phyloP scores from a whole-genome alignment of 1,140 invertebrate species.

The Brachionus plicatilis region DNA sequence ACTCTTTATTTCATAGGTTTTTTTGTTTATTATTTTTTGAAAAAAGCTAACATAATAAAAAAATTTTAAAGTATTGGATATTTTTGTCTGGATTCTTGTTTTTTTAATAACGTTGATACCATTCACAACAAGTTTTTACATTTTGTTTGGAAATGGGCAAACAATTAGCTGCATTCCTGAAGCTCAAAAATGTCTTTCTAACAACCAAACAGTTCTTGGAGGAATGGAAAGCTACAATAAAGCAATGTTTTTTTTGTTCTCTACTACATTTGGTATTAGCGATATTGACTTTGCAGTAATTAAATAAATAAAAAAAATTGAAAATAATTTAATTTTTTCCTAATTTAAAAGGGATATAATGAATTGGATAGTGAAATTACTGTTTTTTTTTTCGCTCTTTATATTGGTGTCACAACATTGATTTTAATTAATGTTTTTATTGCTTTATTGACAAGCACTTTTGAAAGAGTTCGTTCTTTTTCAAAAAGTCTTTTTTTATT shows the following conservation, averaged over 20 bases:
- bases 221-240: conserved; percentile 1
- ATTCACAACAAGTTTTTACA: background rate
- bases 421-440: conserved; percentile 1
- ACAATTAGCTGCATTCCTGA: background rate
- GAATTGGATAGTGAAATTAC: background rate
- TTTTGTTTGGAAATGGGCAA: background rate
- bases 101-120: background rate
- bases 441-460: background rate
- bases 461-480: background rate
- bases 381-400: background rate
- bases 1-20: background rate
- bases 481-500: background rate
- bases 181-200: background rate
- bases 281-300: background rate
- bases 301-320: background rate
- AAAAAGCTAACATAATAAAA: background rate
- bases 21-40: background rate
- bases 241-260: background rate
- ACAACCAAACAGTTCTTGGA: background rate
- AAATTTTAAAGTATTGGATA: background rate
- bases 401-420: background rate
- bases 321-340: background rate
- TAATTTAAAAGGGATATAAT: background rate
- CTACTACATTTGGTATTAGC: background rate
- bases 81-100: background rate